Conservation (phyloP, 2,113 vertebrate genomes). For the Alethe castanea region DNA sequence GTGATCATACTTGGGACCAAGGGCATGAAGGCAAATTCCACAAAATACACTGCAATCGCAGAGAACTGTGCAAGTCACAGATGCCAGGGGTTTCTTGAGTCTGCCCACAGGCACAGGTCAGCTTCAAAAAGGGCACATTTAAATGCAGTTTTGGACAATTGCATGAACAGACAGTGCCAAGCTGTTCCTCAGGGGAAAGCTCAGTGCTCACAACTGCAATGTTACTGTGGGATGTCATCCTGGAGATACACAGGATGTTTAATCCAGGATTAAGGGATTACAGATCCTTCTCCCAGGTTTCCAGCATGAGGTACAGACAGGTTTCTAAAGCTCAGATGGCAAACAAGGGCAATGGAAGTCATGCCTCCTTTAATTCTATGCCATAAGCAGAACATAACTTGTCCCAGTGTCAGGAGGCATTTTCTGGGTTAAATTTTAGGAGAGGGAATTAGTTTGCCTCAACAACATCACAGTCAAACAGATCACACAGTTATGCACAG, state of each 20-base stretch:
- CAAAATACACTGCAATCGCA: background rate
- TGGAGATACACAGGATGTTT: background rate
- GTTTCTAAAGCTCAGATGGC: background rate
- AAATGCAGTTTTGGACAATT: background rate
- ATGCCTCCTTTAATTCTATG: background rate
- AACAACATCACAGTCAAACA: background rate
- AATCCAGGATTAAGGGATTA: slow-evolving; percentile 47
- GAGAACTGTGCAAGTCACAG: background rate
- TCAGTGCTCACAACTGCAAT: background rate
- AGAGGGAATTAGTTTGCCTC: background rate
- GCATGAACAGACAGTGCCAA: background rate
- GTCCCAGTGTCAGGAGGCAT: background rate
- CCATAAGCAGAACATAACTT: background rate
- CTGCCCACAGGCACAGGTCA: background rate
- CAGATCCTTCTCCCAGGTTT: background rate
- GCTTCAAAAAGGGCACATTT: background rate
- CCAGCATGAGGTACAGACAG: background rate
- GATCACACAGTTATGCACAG: background rate
- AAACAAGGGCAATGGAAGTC: background rate
- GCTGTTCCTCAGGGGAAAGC: background rate
- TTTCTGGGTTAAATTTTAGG: background rate
- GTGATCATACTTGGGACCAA: background rate
- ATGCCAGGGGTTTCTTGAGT: background rate
- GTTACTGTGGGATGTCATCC: background rate
- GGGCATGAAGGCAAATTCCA: background rate